Percentiles rank a stretch among this genome's conserved stretches.
Evolutionary conservation across 1,140 invertebrate species (phyloP).

Genomic region (Eulimnadia texana): DNA sequence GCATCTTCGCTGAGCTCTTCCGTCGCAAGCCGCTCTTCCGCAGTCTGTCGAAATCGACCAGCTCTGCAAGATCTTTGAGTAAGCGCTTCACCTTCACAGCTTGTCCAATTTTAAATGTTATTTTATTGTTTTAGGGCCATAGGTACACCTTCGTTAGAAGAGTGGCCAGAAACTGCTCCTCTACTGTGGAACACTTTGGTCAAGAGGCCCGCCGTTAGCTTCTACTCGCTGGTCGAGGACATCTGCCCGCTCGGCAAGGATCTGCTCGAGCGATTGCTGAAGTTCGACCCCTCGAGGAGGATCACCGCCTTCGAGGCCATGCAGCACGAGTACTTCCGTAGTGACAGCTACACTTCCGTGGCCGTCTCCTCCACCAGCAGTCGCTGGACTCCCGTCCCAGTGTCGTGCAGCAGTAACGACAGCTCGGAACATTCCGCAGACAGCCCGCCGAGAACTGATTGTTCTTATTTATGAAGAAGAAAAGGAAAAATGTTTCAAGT

Average conservation of each 20-base stretch:
- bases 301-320: constrained; percentile 57
- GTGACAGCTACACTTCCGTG: constrained; percentile 21
- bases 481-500: background rate
- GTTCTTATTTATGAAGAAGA: background rate
- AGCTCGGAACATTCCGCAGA: constrained; percentile 16
- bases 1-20: constrained; percentile 84
- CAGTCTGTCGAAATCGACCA: constrained; percentile 71
- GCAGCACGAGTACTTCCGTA: constrained; percentile 53
- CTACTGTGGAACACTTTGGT: constrained; percentile 39
- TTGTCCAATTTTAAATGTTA: too few relatives aligned
- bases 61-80: constrained; percentile 77
- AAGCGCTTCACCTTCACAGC: too few relatives aligned
- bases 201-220: constrained; percentile 28
- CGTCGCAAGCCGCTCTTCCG: constrained; percentile 57
- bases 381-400: constrained; percentile 14
- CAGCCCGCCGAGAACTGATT: constrained; percentile 1
- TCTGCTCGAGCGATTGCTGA: constrained; percentile 51
- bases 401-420: constrained; percentile 16
- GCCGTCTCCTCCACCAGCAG: constrained; percentile 14
- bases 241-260: constrained; percentile 35
- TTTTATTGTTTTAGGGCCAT: constrained; percentile 34
- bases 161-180: constrained; percentile 43
- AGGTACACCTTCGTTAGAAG: constrained; percentile 36
- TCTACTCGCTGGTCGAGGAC: constrained; percentile 37
- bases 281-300: constrained; percentile 52